A percentile compares a stretch with the other conserved stretches of the same genome.
These are phyloP conservation scores for Oryzias sinensis DNA, from an alignment of 2,797 vertebrate species.

Conservation along the genomic window DNA sequence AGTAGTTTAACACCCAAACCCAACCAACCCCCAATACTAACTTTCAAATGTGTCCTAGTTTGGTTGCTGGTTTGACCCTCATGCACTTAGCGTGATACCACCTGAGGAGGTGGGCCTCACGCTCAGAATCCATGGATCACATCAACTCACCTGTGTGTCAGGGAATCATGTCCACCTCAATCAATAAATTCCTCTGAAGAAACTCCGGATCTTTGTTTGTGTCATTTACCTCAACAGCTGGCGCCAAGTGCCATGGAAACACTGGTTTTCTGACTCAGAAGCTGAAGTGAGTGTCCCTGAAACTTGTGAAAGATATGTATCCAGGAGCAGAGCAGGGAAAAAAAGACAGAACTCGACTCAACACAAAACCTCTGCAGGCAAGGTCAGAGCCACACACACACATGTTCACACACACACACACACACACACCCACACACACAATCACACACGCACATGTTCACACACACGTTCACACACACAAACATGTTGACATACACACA, in stretches of 20 bases:
- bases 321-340: conserved; percentile 49
- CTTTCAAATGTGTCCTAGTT: too few relatives aligned
- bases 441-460: conserved; percentile 6
- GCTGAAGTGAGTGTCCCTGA: conserved; percentile 72
- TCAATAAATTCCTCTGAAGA: conserved; percentile 17
- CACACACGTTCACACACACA: conserved; percentile 19
- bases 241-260: conserved; percentile 74
- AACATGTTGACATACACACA: conserved; percentile 3
- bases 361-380: conserved; percentile 60
- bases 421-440: neutral
- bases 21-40: too few relatives aligned
- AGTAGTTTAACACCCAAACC: too few relatives aligned
- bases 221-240: conserved; percentile 41
- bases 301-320: conserved; percentile 68
- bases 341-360: conserved; percentile 43
- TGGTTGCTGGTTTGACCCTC: too few relatives aligned
- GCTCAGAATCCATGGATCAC: neutral
- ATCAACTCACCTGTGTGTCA: conserved; percentile 6
- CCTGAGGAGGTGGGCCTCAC: too few relatives aligned
- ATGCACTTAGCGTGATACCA: too few relatives aligned
- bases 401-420: conserved; percentile 16
- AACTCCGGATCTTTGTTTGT: conserved; percentile 40
- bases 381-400: conserved; percentile 39
- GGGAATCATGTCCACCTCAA: too few relatives aligned
- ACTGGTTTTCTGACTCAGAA: conserved; percentile 57